phyloP scores from a whole-genome alignment of 1,140 invertebrate genomes.

The Stegodyphus dumicola region DNA sequence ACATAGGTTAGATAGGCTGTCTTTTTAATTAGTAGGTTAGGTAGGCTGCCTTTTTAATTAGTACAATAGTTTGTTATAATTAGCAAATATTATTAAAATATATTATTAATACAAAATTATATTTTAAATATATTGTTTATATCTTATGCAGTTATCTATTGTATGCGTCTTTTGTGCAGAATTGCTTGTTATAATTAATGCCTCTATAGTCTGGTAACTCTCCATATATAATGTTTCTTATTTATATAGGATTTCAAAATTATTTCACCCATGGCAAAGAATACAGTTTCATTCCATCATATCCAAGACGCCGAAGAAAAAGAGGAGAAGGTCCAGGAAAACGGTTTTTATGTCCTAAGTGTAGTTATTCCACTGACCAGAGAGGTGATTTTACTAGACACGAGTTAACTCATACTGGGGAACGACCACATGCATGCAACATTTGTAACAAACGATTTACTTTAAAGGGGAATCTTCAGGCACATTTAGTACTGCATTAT shows the following conservation, averaged over 20 bases:
- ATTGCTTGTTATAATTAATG: no score
- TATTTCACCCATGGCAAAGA: neutral
- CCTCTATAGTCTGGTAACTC: no score
- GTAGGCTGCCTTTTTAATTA: no score
- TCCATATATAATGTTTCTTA: no score
- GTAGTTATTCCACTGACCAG: conserved; percentile 20
- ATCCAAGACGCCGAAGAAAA: neutral
- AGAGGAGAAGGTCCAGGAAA: neutral
- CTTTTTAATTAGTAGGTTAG: no score
- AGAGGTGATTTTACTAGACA: conserved; percentile 83
- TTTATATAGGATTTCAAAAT: neutral
- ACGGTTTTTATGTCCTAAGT: neutral
- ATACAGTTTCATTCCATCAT: neutral
- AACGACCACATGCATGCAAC: conserved; percentile 89
- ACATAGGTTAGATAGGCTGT: no score
- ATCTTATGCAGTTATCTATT: no score
- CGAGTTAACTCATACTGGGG: conserved; percentile 83
- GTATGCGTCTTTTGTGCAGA: no score
- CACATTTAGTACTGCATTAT: conserved; percentile 80
- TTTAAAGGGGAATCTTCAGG: conserved; percentile 72
- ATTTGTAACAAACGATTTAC: conserved; percentile 93
- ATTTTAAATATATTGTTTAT: no score
- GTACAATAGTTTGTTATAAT: no score
- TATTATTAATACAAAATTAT: no score
- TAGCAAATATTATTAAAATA: no score